Percentiles rank a stretch among this genome's conserved stretches.
These are phyloP conservation scores for Ephestia elutella DNA, from an alignment of 1,140 invertebrate genomes.

Conservation along the genomic window DNA sequence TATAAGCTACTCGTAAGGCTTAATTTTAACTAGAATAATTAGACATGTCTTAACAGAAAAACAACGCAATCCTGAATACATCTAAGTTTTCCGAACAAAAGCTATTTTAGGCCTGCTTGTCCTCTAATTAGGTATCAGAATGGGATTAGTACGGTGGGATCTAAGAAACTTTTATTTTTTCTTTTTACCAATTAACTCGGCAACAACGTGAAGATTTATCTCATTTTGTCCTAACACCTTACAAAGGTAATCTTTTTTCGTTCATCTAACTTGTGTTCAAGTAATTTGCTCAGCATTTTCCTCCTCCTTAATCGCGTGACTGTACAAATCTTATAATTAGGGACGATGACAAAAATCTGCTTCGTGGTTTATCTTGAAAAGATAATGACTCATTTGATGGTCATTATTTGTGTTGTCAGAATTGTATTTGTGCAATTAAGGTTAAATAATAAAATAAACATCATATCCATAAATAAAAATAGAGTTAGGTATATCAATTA, in stretches of 20 bases:
- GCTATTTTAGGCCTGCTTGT: background rate
- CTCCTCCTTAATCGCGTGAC: background rate
- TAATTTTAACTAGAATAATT: too few relatives aligned
- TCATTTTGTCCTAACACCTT: background rate
- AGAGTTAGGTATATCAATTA: too few relatives aligned
- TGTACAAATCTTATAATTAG: background rate
- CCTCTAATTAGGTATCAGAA: background rate
- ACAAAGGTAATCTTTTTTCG: background rate
- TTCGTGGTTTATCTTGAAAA: background rate
- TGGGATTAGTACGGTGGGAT: background rate
- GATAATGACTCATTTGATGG: background rate
- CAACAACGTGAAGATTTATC: background rate
- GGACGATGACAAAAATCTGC: background rate
- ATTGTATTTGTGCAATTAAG: too few relatives aligned
- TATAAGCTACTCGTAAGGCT: too few relatives aligned
- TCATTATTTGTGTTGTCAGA: background rate
- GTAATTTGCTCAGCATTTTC: background rate
- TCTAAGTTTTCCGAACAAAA: background rate
- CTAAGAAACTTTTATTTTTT: background rate
- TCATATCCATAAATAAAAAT: too few relatives aligned
- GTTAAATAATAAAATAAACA: too few relatives aligned
- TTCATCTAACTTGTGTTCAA: slow-evolving; percentile 1
- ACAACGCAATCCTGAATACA: background rate
- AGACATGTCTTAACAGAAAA: too few relatives aligned
- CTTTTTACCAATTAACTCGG: background rate